Conservation (phyloP, 2,888 invertebrate species). For the Catonia carolina region DNA sequence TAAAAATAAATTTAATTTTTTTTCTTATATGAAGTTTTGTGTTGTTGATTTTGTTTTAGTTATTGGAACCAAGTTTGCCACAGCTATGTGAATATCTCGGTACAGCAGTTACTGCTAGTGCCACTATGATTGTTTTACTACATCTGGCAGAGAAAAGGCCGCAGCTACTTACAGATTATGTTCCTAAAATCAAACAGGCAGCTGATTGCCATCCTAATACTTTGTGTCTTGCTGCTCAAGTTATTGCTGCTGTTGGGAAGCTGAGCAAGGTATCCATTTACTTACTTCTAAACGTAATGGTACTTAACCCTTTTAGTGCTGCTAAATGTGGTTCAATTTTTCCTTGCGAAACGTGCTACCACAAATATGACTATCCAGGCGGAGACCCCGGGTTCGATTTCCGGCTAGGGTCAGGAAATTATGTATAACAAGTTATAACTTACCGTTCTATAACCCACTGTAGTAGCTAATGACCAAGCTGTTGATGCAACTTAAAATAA, state of each 20-base stretch:
- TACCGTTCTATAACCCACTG: too few relatives aligned
- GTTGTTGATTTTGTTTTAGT: conserved; percentile 42
- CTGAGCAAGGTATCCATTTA: conserved; percentile 58
- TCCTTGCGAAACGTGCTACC: too few relatives aligned
- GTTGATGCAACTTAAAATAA: too few relatives aligned
- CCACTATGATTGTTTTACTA: conserved; percentile 66
- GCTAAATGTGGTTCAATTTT: too few relatives aligned
- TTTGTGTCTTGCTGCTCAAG: conserved; percentile 59
- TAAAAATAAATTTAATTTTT: too few relatives aligned
- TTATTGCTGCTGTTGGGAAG: conserved; percentile 64
- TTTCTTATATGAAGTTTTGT: not conserved
- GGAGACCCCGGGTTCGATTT: too few relatives aligned
- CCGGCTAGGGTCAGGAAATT: too few relatives aligned
- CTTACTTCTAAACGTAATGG: too few relatives aligned
- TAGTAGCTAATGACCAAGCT: too few relatives aligned
- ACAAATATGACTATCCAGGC: too few relatives aligned
- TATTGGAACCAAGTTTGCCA: conserved; percentile 73
- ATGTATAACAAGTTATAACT: too few relatives aligned
- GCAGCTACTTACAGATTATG: conserved; percentile 62
- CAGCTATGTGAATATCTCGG: conserved; percentile 72
- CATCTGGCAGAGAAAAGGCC: conserved; percentile 66
- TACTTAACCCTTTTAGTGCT: too few relatives aligned
- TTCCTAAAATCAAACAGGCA: conserved; percentile 58
- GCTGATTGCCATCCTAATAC: conserved; percentile 60
- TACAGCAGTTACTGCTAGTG: conserved; percentile 51